Evolutionary conservation across 2,113 vertebrate genomes (phyloP), one percentile per base, ranked within the genome.

Genomic region (Calypte anna): DNA sequence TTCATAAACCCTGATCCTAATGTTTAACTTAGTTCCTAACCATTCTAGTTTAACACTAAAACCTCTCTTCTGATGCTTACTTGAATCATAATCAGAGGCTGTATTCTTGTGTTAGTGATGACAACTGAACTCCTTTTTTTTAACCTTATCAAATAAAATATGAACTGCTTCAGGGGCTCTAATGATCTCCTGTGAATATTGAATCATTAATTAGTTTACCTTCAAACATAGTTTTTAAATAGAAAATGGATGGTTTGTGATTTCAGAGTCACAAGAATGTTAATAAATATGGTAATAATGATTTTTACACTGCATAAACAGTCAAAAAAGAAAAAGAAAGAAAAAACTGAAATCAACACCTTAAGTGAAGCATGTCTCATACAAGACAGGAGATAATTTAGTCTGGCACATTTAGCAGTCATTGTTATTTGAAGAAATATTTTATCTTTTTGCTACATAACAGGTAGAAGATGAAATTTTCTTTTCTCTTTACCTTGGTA

Each of bases 51-150:
- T 38, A 59, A 55, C 19, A 59, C 63, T 70, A 79, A 91, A 89
- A 44, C 4, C 14, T 54, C 66, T 53, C 18, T 85, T 15, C 43
- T 69, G 12, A 40, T 40, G 40, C n/a, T 72, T 63, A 36, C 14
- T 18, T 86, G 12, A 77, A 19, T 67, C 38, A 50, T 10, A 77
- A 19, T 67, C 38, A 50, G 67, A 76, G 28, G 73, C 31, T 21
- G 16, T 6, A 43, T 73, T 73, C 25, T 50, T 3, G 0, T 46
- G 24, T n/a, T 68, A 44, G 19, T 2, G 0, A 30, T 46, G 23
- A 82, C 24, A 69, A 48, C 24, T 66, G 12, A 76, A 67, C 2
- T 40, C 3, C 9, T 36, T 59, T 79, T 75, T 82, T 82, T 72
- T 54, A 68, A 36, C 2, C 4, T 46, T 44, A 30, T 33, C 50